Evolutionary conservation across 2,888 invertebrate genomes (phyloP).

Genomic region (Corythucha ciliata): DNA sequence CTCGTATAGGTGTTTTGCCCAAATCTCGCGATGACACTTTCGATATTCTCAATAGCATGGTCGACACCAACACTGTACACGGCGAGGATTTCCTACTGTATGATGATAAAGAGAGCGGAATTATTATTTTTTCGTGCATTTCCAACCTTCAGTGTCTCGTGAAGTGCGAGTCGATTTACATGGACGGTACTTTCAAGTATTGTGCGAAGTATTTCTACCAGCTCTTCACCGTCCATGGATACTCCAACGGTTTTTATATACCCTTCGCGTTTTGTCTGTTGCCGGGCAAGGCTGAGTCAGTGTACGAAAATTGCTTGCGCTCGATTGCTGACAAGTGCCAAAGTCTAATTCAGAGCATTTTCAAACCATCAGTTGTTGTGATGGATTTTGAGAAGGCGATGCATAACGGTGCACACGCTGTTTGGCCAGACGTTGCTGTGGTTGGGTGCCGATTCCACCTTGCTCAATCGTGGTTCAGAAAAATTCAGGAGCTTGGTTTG

Average conservation of each 20-base stretch:
- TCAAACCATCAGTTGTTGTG: background rate
- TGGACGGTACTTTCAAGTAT: slow-evolving; percentile 21
- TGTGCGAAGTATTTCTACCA: slow-evolving; percentile 25
- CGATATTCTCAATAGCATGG: background rate
- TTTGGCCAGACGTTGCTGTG: background rate
- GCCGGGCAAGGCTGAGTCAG: slow-evolving; percentile 6
- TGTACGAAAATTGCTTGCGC: slow-evolving; percentile 16
- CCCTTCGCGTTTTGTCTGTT: slow-evolving; percentile 23
- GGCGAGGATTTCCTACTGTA: background rate
- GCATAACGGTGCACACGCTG: background rate
- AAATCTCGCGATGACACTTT: slow-evolving; percentile 3
- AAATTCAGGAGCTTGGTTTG: no score
- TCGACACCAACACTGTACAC: background rate
- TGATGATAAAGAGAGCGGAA: background rate
- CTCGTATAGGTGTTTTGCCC: background rate
- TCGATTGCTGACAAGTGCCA: slow-evolving; percentile 9
- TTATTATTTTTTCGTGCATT: slow-evolving; percentile 1
- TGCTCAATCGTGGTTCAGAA: no score
- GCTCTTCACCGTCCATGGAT: slow-evolving; percentile 51
- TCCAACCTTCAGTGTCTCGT: slow-evolving; percentile 1
- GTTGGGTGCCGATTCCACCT: slow-evolving; percentile 6
- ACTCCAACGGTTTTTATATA: slow-evolving; percentile 35
- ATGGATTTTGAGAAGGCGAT: slow-evolving; percentile 6
- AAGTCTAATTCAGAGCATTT: background rate
- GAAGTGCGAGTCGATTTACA: slow-evolving; percentile 2